Evolutionary conservation across 1,140 invertebrate genomes (phyloP), one percentile per base, ranked within the genome.

Genomic region (Reticulitermes speratus): DNA sequence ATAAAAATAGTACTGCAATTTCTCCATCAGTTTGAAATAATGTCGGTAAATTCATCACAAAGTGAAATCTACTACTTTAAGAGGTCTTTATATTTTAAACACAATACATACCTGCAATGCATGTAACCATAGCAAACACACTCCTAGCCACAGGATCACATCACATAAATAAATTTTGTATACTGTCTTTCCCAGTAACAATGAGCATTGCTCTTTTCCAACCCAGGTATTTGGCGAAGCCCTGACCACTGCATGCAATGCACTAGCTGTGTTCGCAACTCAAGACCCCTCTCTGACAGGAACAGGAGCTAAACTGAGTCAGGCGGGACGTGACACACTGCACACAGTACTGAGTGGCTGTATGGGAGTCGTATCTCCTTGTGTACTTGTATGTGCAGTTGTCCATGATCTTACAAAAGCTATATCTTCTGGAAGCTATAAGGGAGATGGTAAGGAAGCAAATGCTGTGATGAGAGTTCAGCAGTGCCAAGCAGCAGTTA

Each of bases 181-280:
- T 81, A 81, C 25, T 12, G 11, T 81, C 32, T 81, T 81, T 81
- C 11, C 75, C 32, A 81, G 75, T 81, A 32, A n/a, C 32, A 32
- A 23, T 32, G 5, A 82, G 16, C 23, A 30, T 0, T 38, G 21
- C 9, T 83, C 38, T 38, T 8, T 84, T 85, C n/a, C 30, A 11
- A n/a, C 32, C 3, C 82, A 87, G 87, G 87, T 87, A 23, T 87
- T 87, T 83, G 87, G 87, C 12, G 87, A 87, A 86, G 87, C 84
- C 19, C 87, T 87, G 65, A 86, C 85, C 3, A 87, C 87, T 25
- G 82, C 84, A 9, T 87, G 87, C 32, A 86, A 84, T 59, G 87
- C 87, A 16, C 44, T 87, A n/a, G 87, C 87, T 59, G 87, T 87
- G 65, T 87, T 87, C 75, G 87, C 87, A 59, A 87, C 87, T 5